Conservation (phyloP, 2,797 vertebrate genomes). For the Gymnodraco acuticeps region DNA sequence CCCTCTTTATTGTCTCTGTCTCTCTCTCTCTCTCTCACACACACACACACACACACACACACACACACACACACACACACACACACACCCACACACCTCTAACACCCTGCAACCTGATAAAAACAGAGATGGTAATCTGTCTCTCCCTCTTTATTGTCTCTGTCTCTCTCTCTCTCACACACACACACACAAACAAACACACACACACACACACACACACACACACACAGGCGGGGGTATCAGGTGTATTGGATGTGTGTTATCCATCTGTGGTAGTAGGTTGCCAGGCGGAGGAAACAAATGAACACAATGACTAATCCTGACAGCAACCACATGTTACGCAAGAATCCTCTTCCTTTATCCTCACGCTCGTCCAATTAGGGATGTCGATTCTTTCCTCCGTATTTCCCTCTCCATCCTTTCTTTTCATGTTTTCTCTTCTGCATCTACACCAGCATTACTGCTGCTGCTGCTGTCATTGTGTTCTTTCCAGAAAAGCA, state of each 20-base stretch:
- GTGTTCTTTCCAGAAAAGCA: neutral
- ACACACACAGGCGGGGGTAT: neutral
- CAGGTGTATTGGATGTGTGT: conserved; percentile 26
- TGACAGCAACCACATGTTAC: conserved; percentile 25
- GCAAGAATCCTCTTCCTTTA: neutral
- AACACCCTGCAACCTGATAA: neutral
- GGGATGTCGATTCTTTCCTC: neutral
- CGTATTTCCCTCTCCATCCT: neutral
- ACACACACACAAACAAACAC: neutral
- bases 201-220: neutral
- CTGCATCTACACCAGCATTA: no score
- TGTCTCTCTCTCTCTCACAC: neutral
- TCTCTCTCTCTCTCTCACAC: neutral
- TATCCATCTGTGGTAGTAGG: conserved; percentile 26
- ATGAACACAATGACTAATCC: conserved; percentile 21
- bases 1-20: neutral
- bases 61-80: no score
- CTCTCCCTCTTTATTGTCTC: neutral
- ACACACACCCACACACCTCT: neutral
- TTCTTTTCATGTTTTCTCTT: no score
- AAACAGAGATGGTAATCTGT: conserved; percentile 20
- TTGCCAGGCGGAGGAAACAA: conserved; percentile 18
- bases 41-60: no score
- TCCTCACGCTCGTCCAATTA: neutral
- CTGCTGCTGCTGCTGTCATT: neutral